Evolutionary conservation across 1,140 invertebrate species (phyloP), one percentile per base, ranked within the genome.

Genomic region (Cylas formicarius): DNA sequence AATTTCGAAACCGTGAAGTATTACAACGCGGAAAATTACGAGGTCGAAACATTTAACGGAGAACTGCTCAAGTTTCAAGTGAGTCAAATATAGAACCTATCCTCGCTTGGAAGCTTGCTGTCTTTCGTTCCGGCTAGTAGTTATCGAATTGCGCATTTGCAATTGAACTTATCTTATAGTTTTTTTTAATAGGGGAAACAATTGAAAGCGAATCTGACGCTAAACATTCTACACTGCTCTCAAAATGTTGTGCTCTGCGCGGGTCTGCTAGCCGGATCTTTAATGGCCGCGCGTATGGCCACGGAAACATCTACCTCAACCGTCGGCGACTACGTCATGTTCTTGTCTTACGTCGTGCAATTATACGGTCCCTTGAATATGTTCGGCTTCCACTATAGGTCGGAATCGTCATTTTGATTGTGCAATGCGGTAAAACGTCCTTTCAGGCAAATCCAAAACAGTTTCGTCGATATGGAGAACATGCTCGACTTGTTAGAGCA

Each of bases 1-100:
- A 97, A 97, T 69, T 97, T 93, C 71, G 92, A 97, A 71, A 97
- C 94, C 3, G 92, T 97, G 0, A 98, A 97, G 67, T 96, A 97
- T 69, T 97, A 96, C 61, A 85, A 84, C 17, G 90, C 90, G 13
- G 92, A 97, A 67, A 58, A 76, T 7, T 94, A 92, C 67, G 93
- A 97, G 73, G 82, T 90, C 0, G 67, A 85, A 31, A 74, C 80
- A 26, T 97, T 94, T 60, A 73, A 76, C 46, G 78, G 83, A 24
- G 81, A 87, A 8, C 86, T 96, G 56, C 51, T 82, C 2, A 77
- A 81, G 44, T 94, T 77, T 65, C 90, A 94, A 75, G 83, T 84
- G 58, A 36, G 14, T 35, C n/a, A n/a, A n/a, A n/a, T n/a, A n/a
- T n/a, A n/a, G n/a, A n/a, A n/a, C n/a, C n/a, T n/a, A n/a, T n/a